Evolutionary conservation across 2,888 invertebrate species (phyloP).

Genomic region (Thysanoteuthis rhombus): DNA sequence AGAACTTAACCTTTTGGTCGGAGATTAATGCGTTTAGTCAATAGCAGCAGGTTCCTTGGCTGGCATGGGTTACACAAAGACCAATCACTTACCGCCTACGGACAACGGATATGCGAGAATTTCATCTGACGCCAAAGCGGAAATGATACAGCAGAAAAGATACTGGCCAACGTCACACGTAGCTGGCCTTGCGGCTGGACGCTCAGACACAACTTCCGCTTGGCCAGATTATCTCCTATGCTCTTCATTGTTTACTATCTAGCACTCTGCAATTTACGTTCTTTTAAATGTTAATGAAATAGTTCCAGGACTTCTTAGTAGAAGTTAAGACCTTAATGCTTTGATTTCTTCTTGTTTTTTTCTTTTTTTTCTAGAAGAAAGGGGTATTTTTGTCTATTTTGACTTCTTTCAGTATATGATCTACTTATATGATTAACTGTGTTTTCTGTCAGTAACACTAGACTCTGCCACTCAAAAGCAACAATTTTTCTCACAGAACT

Average conservation of each 20-base stretch:
- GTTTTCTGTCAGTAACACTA: too few relatives aligned
- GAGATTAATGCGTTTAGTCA: background rate
- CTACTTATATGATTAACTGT: too few relatives aligned
- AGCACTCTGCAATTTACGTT: background rate
- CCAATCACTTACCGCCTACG: background rate
- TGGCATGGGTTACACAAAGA: background rate
- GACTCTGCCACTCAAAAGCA: too few relatives aligned
- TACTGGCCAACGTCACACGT: background rate
- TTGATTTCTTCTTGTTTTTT: background rate
- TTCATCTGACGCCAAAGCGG: background rate
- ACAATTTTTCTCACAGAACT: too few relatives aligned
- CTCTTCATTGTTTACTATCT: background rate
- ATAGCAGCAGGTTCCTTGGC: background rate
- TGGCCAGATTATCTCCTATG: background rate
- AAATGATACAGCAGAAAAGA: background rate
- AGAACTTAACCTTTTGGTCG: background rate
- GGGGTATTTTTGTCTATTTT: background rate
- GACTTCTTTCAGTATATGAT: too few relatives aligned
- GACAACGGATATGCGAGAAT: background rate
- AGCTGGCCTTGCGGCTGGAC: background rate
- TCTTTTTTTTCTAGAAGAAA: background rate
- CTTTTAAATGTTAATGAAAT: background rate
- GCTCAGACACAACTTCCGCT: background rate
- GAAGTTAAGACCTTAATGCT: background rate
- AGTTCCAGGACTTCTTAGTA: background rate